phyloP scores from a whole-genome alignment of 2,113 vertebrate species.

The Platichthys flesus region DNA sequence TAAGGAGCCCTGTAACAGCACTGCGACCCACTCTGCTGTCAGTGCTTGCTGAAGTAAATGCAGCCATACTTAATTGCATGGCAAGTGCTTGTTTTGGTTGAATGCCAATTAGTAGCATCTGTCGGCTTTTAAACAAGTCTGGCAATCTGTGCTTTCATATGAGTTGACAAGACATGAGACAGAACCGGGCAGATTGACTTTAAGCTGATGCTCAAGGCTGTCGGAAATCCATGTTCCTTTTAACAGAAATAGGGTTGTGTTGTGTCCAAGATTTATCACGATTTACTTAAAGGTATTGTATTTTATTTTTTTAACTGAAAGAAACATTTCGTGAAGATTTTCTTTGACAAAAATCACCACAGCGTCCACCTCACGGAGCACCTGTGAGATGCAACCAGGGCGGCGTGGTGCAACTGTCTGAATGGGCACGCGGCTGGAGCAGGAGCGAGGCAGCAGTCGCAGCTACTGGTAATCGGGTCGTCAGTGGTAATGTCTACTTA shows the following conservation, averaged over 20 bases:
- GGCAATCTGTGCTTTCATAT: conserved; percentile 20
- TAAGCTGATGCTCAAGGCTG: not conserved
- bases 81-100: conserved; percentile 24
- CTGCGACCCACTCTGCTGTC: conserved; percentile 31
- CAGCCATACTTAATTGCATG: conserved; percentile 29
- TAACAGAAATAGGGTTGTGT: not conserved
- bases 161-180: not conserved
- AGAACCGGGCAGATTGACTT: not conserved
- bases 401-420: conserved; percentile 37
- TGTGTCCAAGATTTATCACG: not conserved
- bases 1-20: conserved; percentile 20
- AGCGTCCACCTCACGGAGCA: not conserved
- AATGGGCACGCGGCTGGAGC: conserved; percentile 31
- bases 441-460: conserved; percentile 33
- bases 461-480: conserved; percentile 66
- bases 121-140: conserved; percentile 24
- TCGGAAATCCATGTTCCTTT: not conserved
- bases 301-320: not conserved
- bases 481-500: conserved; percentile 61
- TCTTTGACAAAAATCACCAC: not conserved
- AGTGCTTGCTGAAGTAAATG: conserved; percentile 12
- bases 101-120: conserved; percentile 47
- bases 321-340: not conserved
- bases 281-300: not conserved
- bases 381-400: not conserved